A percentile compares a stretch with the other conserved stretches of the same genome.
Evolutionary conservation across 2,888 invertebrate genomes (phyloP).

Genomic region (Mycogona germanica): DNA sequence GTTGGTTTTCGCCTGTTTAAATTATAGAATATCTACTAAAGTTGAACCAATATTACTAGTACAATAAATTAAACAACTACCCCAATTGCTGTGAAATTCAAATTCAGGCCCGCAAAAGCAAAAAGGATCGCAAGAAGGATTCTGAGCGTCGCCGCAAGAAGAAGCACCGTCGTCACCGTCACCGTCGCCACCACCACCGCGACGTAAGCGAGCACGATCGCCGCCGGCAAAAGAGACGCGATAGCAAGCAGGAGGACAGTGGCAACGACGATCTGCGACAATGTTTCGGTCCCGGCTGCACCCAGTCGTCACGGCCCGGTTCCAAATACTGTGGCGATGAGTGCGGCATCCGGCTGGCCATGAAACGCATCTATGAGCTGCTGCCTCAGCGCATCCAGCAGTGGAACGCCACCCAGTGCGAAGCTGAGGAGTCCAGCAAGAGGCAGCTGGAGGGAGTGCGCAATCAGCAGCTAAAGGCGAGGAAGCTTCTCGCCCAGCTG

Average conservation of each 20-base stretch:
- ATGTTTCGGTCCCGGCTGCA: constrained; percentile 85
- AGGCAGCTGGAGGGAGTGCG: constrained; percentile 50
- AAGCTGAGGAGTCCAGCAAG: constrained; percentile 70
- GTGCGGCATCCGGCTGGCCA: constrained; percentile 78
- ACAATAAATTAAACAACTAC: no score
- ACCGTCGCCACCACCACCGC: constrained; percentile 6
- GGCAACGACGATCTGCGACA: constrained; percentile 53
- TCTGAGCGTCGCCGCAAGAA: not conserved
- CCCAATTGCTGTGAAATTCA: no score
- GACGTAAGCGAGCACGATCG: constrained; percentile 1
- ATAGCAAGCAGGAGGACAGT: constrained; percentile 24
- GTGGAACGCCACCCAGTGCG: constrained; percentile 76
- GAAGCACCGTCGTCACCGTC: constrained; percentile 8
- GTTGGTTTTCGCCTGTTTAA: not conserved
- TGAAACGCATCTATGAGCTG: constrained; percentile 44
- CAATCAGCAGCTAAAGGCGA: constrained; percentile 62
- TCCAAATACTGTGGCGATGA: constrained; percentile 91
- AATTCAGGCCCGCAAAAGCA: constrained; percentile 1
- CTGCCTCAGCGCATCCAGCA: constrained; percentile 82
- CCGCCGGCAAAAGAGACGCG: not conserved
- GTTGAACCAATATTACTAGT: no score
- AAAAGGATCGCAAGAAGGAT: not conserved
- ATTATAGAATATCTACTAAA: no score
- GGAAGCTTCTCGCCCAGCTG: constrained; percentile 49
- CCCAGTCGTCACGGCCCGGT: constrained; percentile 55